These are phyloP conservation scores for Deroptyus accipitrinus DNA, from an alignment of 2,113 vertebrate genomes.

Conservation along the genomic window DNA sequence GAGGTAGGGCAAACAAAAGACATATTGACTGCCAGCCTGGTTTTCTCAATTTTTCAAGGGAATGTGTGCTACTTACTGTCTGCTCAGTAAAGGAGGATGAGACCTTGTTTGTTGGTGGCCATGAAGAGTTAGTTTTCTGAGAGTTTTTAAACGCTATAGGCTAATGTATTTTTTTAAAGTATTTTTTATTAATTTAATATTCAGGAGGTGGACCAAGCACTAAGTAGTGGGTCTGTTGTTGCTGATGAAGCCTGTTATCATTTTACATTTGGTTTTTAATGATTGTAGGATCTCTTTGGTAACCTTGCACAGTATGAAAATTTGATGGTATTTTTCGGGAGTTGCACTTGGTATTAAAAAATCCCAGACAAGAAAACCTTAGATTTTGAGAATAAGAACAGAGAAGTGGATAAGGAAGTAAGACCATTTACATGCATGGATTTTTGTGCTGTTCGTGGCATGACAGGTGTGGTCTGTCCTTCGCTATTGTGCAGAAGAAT, in stretches of 20 bases:
- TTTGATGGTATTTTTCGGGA: not conserved
- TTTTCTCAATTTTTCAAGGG: not conserved
- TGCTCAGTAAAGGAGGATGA: not conserved
- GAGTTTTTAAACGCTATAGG: not conserved
- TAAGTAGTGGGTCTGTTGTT: not conserved
- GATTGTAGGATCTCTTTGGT: not conserved
- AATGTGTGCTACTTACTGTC: not conserved
- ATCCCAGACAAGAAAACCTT: not conserved
- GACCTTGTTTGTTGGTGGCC: not conserved
- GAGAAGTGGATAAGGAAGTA: not conserved
- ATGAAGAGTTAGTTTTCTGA: not conserved
- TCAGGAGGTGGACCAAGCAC: fast-evolving
- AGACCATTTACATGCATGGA: not conserved
- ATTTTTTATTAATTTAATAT: not conserved
- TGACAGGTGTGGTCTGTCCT: not conserved
- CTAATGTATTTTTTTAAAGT: not conserved
- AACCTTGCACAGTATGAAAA: not conserved
- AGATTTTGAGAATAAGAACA: not conserved
- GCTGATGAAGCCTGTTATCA: not conserved
- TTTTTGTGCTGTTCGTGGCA: not conserved
- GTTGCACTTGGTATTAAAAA: not conserved
- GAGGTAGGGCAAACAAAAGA: not conserved
- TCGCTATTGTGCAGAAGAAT: not conserved
- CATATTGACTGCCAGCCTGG: not conserved
- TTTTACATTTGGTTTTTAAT: not conserved